Evolutionary conservation across 2,797 vertebrate genomes (phyloP).

Genomic region (Loriculus beryllinus): DNA sequence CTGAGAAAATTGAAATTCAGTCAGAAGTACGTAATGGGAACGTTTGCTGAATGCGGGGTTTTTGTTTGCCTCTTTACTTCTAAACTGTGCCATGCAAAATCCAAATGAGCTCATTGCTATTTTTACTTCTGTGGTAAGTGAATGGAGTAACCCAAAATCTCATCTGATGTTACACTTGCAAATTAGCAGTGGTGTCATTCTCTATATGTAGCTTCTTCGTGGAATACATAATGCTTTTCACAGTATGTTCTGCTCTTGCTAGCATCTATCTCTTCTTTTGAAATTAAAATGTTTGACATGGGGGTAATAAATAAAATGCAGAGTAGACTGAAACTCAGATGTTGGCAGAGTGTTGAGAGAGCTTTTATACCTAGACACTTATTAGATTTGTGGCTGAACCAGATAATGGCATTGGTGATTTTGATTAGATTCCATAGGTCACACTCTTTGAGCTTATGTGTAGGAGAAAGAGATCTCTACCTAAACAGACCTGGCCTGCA

Average conservation of each 20-base stretch:
- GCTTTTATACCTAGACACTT: neutral
- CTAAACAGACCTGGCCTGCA: neutral
- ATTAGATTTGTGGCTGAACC: neutral
- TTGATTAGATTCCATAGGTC: neutral
- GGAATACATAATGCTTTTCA: neutral
- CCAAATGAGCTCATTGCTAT: neutral
- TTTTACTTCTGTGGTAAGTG: neutral
- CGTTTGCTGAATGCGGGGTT: neutral
- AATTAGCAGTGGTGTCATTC: neutral
- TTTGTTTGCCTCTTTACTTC: neutral
- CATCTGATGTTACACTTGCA: neutral
- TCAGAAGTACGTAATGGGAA: neutral
- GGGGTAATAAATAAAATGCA: neutral
- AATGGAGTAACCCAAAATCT: neutral
- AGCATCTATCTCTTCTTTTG: neutral
- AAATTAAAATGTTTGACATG: neutral
- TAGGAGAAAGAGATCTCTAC: neutral
- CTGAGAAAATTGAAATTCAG: neutral
- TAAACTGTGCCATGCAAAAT: neutral
- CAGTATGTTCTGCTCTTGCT: neutral
- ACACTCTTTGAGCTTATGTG: neutral
- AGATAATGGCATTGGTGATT: neutral
- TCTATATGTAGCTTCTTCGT: neutral
- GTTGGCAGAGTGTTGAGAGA: neutral
- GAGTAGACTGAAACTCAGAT: neutral